Evolutionary conservation across 2,113 vertebrate genomes (phyloP).

Genomic region (Apodemus sylvaticus): DNA sequence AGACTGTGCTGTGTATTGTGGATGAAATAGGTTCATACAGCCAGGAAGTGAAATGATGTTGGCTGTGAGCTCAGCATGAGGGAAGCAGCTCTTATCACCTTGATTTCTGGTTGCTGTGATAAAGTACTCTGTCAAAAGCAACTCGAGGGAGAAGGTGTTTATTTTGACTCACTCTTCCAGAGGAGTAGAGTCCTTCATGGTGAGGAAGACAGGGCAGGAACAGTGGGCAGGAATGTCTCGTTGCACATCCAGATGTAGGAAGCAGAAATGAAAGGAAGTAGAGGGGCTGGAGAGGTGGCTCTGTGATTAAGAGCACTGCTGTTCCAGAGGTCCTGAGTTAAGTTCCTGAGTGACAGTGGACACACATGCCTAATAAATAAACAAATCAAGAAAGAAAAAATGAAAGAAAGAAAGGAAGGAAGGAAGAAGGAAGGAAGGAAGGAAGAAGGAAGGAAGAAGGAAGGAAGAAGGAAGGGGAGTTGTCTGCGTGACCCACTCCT

Average conservation of each 20-base stretch:
- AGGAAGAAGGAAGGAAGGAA: too few relatives aligned
- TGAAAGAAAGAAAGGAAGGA: too few relatives aligned
- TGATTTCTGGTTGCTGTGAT: neutral
- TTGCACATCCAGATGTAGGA: neutral
- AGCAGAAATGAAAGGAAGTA: neutral
- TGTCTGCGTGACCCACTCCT: neutral
- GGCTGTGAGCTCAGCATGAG: neutral
- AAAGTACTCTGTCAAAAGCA: neutral
- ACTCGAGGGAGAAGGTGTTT: neutral
- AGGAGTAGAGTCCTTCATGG: neutral
- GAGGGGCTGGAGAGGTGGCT: neutral
- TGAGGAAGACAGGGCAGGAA: neutral
- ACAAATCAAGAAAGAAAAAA: too few relatives aligned
- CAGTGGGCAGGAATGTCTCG: neutral
- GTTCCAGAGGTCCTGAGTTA: too few relatives aligned
- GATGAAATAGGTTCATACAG: neutral
- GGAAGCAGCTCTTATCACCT: neutral
- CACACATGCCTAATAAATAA: too few relatives aligned
- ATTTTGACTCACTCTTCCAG: neutral
- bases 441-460: too few relatives aligned
- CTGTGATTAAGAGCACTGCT: too few relatives aligned
- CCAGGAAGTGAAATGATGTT: neutral
- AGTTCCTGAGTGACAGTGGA: too few relatives aligned
- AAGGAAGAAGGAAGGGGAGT: too few relatives aligned
- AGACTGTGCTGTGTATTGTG: neutral